These are phyloP conservation scores for Calidris pugnax DNA, from an alignment of 2,113 vertebrate genomes.

Conservation along the genomic window DNA sequence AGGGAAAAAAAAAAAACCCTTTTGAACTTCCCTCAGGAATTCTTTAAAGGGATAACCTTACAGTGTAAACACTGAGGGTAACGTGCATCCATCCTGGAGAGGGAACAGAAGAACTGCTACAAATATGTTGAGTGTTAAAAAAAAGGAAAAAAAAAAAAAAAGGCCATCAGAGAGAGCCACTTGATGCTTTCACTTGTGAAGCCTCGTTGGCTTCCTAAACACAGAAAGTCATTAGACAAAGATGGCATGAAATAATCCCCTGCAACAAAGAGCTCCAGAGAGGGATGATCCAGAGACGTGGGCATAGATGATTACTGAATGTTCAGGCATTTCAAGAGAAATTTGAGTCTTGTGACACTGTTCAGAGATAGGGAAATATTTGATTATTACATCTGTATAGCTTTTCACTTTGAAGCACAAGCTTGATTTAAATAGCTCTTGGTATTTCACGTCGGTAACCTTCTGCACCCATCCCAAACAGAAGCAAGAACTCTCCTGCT, in stretches of 20 bases:
- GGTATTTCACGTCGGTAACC: not conserved
- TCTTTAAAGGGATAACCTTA: conserved; percentile 80
- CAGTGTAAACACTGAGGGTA: conserved; percentile 76
- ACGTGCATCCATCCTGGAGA: conserved; percentile 48
- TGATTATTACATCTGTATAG: not conserved
- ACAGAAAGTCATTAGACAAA: conserved; percentile 48
- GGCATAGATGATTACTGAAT: not conserved
- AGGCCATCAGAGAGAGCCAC: not conserved
- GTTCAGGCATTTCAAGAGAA: conserved; percentile 3
- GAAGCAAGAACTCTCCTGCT: not conserved
- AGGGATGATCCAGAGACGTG: not conserved
- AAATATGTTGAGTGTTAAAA: conserved; percentile 10
- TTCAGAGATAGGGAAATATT: not conserved
- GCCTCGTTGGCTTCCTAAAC: conserved; percentile 22
- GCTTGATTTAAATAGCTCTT: not conserved
- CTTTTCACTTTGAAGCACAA: not conserved
- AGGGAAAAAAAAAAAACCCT: conserved; percentile 47
- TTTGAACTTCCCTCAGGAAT: conserved; percentile 79
- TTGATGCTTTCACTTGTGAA: not conserved
- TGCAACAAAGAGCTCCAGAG: conserved; percentile 17
- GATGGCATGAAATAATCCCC: conserved; percentile 6
- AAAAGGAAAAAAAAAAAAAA: not conserved
- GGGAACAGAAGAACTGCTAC: conserved; percentile 39
- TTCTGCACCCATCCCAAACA: not conserved
- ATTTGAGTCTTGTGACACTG: not conserved